These are phyloP conservation scores for Camptogramma bilineatum DNA, from an alignment of 2,888 invertebrate genomes.

Conservation along the genomic window DNA sequence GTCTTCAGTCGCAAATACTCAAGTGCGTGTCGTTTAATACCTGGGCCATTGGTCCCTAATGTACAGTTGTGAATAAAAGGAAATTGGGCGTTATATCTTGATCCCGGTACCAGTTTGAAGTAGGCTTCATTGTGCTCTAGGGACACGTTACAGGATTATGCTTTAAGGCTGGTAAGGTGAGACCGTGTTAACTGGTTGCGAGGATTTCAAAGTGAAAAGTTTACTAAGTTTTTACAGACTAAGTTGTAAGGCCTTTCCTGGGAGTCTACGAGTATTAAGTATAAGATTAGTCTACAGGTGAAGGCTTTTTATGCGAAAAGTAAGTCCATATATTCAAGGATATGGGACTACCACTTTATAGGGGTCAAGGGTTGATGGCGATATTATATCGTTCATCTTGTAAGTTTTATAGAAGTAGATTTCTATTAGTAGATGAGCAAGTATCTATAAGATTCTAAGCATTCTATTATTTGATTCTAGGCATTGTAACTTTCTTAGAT, in stretches of 20 bases:
- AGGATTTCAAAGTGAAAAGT: neutral
- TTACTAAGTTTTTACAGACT: neutral
- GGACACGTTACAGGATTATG: slow-evolving; percentile 47
- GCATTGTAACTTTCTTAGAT: too few species aligned
- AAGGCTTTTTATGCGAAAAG: too few species aligned
- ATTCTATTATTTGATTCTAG: too few species aligned
- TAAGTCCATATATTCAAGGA: too few species aligned
- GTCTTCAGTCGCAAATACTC: slow-evolving; percentile 28
- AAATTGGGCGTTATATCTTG: slow-evolving; percentile 52
- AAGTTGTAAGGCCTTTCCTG: neutral
- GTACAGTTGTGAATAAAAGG: slow-evolving; percentile 40
- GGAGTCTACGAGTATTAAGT: neutral
- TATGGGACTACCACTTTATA: too few species aligned
- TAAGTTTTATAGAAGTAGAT: too few species aligned
- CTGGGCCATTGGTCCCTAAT: slow-evolving; percentile 44
- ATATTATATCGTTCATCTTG: too few species aligned
- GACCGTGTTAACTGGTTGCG: slow-evolving; percentile 4
- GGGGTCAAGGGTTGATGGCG: too few species aligned
- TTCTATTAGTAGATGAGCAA: too few species aligned
- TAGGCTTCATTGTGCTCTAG: slow-evolving; percentile 53
- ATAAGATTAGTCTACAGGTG: too few species aligned
- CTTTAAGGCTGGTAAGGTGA: slow-evolving; percentile 17
- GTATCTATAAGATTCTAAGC: too few species aligned
- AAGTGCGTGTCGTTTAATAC: slow-evolving; percentile 36
- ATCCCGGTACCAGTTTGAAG: slow-evolving; percentile 51